Conservation (phyloP, 2,888 invertebrate genomes). For the Melanargia galathea region DNA sequence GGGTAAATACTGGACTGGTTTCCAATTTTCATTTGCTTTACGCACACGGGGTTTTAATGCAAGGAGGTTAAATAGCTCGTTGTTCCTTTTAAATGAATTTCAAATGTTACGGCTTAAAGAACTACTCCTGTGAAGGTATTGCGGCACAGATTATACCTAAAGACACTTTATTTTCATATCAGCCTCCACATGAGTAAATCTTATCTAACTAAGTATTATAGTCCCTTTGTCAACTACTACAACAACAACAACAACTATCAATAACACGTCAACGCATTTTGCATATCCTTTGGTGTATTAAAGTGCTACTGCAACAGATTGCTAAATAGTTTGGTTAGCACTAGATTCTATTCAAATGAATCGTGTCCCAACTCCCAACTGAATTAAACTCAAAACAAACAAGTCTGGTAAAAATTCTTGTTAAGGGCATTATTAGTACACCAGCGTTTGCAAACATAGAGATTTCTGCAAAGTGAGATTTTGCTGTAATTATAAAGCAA, state of each 20-base stretch:
- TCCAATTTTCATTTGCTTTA: slow-evolving; percentile 29
- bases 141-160: not conserved
- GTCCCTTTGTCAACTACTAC: too few species aligned
- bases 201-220: not conserved
- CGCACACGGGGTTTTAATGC: slow-evolving; percentile 27
- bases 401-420: not conserved
- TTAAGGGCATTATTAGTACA: not conserved
- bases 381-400: slow-evolving; percentile 1
- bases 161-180: not conserved
- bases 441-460: not conserved
- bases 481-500: not conserved
- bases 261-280: not conserved
- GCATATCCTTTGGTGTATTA: not conserved
- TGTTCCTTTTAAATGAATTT: slow-evolving; percentile 30
- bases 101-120: slow-evolving; percentile 17
- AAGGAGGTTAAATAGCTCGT: slow-evolving; percentile 32
- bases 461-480: too few species aligned
- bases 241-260: not conserved
- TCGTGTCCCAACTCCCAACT: slow-evolving; percentile 5
- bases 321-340: not conserved
- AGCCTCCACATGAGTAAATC: too few species aligned
- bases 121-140: not conserved
- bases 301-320: not conserved
- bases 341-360: not conserved
- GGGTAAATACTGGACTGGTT: slow-evolving; percentile 36